These are phyloP conservation scores for Larimichthys crocea DNA, from an alignment of 2,113 vertebrate species.

Conservation along the genomic window DNA sequence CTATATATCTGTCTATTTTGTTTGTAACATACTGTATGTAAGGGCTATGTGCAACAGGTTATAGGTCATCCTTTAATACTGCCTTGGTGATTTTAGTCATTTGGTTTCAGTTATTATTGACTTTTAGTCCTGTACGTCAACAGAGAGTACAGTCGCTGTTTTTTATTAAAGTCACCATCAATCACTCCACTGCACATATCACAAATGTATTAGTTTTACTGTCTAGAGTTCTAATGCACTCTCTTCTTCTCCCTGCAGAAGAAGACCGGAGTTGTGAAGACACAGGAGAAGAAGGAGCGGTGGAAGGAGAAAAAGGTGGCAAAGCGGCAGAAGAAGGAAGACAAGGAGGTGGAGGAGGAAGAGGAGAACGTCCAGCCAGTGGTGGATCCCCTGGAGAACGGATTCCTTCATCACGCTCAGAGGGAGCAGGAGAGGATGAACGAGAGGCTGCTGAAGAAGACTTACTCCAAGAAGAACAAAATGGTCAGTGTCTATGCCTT, in stretches of 20 bases:
- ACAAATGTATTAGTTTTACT: neutral
- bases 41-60: neutral
- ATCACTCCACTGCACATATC: neutral
- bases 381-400: conserved; percentile 90
- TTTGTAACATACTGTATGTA: neutral
- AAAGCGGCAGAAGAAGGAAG: conserved; percentile 87
- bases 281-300: conserved; percentile 89
- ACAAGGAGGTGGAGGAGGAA: conserved; percentile 87
- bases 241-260: conserved; percentile 70
- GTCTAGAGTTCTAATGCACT: conserved; percentile 1
- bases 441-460: conserved; percentile 91
- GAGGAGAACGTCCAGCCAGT: conserved; percentile 87
- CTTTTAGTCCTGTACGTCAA: neutral
- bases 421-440: conserved; percentile 90
- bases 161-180: neutral
- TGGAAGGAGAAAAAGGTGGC: conserved; percentile 85
- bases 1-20: conserved; percentile 42
- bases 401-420: conserved; percentile 88
- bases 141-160: neutral
- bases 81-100: neutral
- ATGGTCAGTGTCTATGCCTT: conserved; percentile 86
- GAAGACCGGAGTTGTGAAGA: conserved; percentile 91
- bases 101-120: neutral
- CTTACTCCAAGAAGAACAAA: conserved; percentile 91
- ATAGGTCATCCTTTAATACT: neutral